Percentiles rank a stretch among this genome's conserved stretches.
Conservation (phyloP, 2,797 vertebrate species). For the Anguilla marmorata region DNA sequence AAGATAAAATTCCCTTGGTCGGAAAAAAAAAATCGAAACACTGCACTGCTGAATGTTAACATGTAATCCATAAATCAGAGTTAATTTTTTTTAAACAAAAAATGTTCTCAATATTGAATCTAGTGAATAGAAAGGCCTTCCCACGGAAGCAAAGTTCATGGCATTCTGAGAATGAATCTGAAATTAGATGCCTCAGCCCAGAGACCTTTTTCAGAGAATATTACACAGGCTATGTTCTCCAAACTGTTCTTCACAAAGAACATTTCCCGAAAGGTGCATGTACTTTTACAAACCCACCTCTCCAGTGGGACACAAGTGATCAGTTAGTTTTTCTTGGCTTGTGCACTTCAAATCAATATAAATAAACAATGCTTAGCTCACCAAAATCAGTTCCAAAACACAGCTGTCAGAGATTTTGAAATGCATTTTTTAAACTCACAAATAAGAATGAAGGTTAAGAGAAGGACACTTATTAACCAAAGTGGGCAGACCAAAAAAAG, state of each 20-base stretch:
- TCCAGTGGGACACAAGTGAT: not conserved
- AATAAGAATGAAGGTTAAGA: not conserved
- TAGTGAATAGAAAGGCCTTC: not conserved
- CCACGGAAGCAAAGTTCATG: not conserved
- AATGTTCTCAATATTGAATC: not conserved
- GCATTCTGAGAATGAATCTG: not conserved
- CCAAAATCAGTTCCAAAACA: not conserved
- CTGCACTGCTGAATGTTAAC: not conserved
- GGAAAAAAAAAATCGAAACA: not conserved
- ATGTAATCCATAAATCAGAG: not conserved
- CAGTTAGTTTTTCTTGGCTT: not conserved
- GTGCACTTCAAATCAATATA: not conserved
- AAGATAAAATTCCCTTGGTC: not conserved
- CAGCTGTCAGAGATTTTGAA: not conserved
- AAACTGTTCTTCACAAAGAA: not conserved
- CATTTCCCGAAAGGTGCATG: not conserved
- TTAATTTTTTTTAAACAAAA: not conserved
- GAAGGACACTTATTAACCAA: too few relatives aligned
- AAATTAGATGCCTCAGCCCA: not conserved
- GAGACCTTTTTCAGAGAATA: not conserved
- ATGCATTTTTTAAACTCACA: not conserved
- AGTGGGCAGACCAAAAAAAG: too few relatives aligned
- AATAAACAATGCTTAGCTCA: not conserved
- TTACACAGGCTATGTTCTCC: not conserved
- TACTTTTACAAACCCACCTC: not conserved